Percentiles rank a stretch among this genome's conserved stretches.
These are phyloP conservation scores for Eledona agricola DNA, from an alignment of 2,888 invertebrate genomes.

Conservation along the genomic window DNA sequence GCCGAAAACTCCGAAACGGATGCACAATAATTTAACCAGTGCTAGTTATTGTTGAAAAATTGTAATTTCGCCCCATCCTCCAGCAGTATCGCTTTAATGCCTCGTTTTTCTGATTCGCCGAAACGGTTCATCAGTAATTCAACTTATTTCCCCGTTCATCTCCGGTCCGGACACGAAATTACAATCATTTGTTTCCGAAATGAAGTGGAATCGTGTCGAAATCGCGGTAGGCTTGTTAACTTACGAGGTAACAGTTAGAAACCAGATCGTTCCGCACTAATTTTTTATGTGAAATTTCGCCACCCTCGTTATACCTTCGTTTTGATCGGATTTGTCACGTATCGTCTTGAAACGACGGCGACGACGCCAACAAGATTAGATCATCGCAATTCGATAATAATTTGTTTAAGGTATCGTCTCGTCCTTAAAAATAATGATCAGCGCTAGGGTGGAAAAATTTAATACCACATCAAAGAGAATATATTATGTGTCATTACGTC, in stretches of 20 bases:
- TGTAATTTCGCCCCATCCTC: too few species aligned
- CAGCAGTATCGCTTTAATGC: slow-evolving; percentile 22
- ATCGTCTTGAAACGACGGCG: slow-evolving; percentile 33
- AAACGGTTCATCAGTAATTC: slow-evolving; percentile 53
- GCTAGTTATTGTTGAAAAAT: too few species aligned
- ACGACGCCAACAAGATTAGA: not conserved
- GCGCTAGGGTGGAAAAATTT: slow-evolving; percentile 44
- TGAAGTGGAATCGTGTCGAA: slow-evolving; percentile 61
- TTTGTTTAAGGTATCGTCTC: slow-evolving; percentile 37
- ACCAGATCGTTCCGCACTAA: slow-evolving; percentile 45
- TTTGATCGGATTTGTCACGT: slow-evolving; percentile 41
- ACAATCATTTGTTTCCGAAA: slow-evolving; percentile 64
- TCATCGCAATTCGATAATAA: not conserved
- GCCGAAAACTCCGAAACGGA: too few species aligned
- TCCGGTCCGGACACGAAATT: slow-evolving; percentile 59
- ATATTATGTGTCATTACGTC: slow-evolving; percentile 46
- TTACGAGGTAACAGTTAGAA: slow-evolving; percentile 50
- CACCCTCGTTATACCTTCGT: slow-evolving; percentile 38
- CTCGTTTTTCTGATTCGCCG: slow-evolving; percentile 34
- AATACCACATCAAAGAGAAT: slow-evolving; percentile 52
- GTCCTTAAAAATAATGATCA: slow-evolving; percentile 50
- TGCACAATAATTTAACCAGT: too few species aligned
- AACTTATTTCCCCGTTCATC: slow-evolving; percentile 58
- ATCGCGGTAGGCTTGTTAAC: slow-evolving; percentile 62
- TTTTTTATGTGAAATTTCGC: slow-evolving; percentile 38